Conservation (phyloP, 2,113 vertebrate species). For the Hyla sarda region DNA sequence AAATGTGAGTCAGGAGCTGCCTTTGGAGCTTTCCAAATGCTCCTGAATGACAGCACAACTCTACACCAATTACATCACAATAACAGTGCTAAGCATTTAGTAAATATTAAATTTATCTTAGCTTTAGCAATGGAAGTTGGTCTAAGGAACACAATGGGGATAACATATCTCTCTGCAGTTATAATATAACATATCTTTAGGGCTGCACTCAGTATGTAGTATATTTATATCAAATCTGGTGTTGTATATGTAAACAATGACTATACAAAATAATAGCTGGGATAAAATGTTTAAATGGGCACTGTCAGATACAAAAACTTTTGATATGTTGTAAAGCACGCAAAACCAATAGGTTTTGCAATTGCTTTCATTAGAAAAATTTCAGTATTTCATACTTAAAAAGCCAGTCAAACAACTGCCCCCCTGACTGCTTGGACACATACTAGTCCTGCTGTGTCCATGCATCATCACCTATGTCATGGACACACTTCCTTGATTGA, state of each 20-base stretch:
- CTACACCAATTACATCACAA: conserved; percentile 54
- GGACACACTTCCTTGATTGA: too few relatives aligned
- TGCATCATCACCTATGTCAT: too few relatives aligned
- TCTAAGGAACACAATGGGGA: conserved; percentile 4
- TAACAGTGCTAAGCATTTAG: conserved; percentile 48
- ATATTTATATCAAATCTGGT: background rate
- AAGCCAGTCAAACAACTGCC: too few relatives aligned
- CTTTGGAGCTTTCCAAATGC: conserved; percentile 45
- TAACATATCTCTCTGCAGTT: background rate
- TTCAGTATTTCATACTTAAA: too few relatives aligned
- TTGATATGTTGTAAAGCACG: too few relatives aligned
- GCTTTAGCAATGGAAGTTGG: conserved; percentile 7
- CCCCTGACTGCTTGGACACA: too few relatives aligned
- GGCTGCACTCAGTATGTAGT: background rate
- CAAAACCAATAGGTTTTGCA: too few relatives aligned
- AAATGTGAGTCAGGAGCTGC: conserved; percentile 47
- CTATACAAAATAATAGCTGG: background rate
- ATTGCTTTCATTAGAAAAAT: too few relatives aligned
- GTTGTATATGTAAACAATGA: background rate
- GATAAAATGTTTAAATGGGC: background rate
- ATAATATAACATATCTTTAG: background rate
- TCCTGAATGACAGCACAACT: conserved; percentile 57
- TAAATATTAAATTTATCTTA: conserved; percentile 33
- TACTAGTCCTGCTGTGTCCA: too few relatives aligned
- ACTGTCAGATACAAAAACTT: too few relatives aligned